Conservation (phyloP, 2,888 invertebrate genomes). For the Phorcus lineatus region DNA sequence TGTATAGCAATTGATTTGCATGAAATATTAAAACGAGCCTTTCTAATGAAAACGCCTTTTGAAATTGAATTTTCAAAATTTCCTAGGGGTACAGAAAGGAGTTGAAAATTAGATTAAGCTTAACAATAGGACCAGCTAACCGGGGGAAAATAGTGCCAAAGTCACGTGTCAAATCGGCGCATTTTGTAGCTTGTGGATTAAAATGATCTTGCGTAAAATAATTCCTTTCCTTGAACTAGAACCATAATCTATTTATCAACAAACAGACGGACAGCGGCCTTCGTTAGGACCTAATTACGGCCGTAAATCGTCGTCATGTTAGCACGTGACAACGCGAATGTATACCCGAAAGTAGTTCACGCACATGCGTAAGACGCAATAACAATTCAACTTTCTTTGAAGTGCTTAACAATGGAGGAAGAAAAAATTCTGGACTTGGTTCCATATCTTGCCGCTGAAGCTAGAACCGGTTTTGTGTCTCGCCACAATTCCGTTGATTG, state of each 20-base stretch:
- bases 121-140: not conserved
- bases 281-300: not conserved
- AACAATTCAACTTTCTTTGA: not conserved
- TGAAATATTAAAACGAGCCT: not conserved
- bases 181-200: not conserved
- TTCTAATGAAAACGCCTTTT: not conserved
- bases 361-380: not conserved
- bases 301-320: not conserved
- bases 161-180: constrained; percentile 4
- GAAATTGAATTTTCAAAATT: constrained; percentile 1
- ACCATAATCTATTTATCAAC: constrained; percentile 16
- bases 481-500: not conserved
- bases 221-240: not conserved
- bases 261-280: not conserved
- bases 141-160: not conserved
- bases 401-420: not conserved
- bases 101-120: not conserved
- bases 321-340: not conserved
- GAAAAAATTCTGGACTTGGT: not conserved
- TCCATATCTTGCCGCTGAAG: too few species aligned
- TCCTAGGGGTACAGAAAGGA: constrained; percentile 5
- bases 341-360: constrained; percentile 5
- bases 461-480: too few species aligned
- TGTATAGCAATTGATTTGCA: not conserved
- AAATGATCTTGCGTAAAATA: constrained; percentile 13